Base-by-base conservation (phyloP, 2,888 invertebrate genomes). In the Ceriagrion tenellum region DNA sequence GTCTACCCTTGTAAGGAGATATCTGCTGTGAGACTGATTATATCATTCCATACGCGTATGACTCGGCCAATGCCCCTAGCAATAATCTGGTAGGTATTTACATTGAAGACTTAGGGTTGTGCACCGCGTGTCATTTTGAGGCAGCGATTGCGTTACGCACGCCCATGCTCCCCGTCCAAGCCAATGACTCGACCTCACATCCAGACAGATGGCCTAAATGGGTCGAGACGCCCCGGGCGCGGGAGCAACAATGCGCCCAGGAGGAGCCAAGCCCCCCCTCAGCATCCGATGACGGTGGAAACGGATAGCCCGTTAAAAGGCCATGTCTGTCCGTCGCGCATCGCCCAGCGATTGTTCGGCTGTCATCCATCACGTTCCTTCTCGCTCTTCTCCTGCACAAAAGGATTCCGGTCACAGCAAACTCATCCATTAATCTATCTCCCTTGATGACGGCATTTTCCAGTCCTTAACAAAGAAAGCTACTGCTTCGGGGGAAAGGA, bases 371-470 rank as follows among this genome's bases (percentile, higher is more conserved):
- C 59, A 59, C 23, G 69, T 26, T 12, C 26, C 16, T 69, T 69
- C 69, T 20, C 69, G 69, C 69, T 26, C 69, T 26, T 23, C 69
- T 18, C 69, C 26, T 20, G 26, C 69, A 69, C 69, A 69, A 23
- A 69, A 69, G 23, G 69, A 69, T 69, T 69, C 26, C 26, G n/a
- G 69, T 69, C 69, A 23, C 23, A 69, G 69, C 69, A 23, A 26
- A 69, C 69, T 69, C 69, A 69, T 69, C 69, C 69, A 69, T 69
- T 69, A 23, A 69, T 69, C 69, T 69, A 69, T n/a, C 69, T 69
- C 26, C 69, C 69, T 23, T 69, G 69, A 69, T 69, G 69, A 69
- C 69, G 26, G 26, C 69, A 69, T 69, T 69, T 69, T n/a, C 69
- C 69, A 69, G 26, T n/a, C 69, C 69, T 69, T 69, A 59, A 59